A percentile compares a stretch with the other conserved stretches of the same genome.
Evolutionary conservation across 2,113 vertebrate genomes (phyloP).

Genomic region (Charadrius vociferus): DNA sequence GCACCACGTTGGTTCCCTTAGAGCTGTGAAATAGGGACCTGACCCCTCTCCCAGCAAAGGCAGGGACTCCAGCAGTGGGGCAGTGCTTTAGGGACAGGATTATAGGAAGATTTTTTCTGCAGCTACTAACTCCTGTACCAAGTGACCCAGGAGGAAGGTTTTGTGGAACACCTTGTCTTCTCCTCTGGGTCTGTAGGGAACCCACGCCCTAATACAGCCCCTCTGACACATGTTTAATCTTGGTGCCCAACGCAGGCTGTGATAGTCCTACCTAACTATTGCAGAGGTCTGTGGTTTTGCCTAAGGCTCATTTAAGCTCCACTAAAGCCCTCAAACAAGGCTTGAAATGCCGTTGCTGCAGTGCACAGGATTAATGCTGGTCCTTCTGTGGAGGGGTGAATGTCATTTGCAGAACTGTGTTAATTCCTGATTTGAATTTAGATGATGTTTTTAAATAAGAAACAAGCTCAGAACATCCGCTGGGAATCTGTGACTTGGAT

Average conservation of each 20-base stretch:
- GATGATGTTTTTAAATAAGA: conserved; percentile 56
- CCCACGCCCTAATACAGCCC: rapidly evolving
- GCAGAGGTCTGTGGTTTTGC: not conserved
- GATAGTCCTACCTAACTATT: not conserved
- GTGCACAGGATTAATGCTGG: conserved; percentile 18
- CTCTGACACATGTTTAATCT: not conserved
- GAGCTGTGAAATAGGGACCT: not conserved
- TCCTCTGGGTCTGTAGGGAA: not conserved
- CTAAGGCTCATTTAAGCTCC: not conserved
- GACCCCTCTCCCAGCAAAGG: not conserved
- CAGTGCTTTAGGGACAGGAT: not conserved
- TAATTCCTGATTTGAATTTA: conserved; percentile 66
- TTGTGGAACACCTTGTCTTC: not conserved
- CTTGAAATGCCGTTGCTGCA: not conserved
- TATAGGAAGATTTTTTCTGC: not conserved
- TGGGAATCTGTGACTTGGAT: conserved; percentile 47
- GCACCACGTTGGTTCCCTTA: rapidly evolving
- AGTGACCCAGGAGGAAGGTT: not conserved
- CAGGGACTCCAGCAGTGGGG: not conserved
- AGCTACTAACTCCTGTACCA: not conserved
- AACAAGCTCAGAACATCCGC: conserved; percentile 28
- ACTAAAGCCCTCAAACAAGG: conserved; percentile 6
- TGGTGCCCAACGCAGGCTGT: rapidly evolving
- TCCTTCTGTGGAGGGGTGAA: conserved; percentile 40
- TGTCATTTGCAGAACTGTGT: conserved; percentile 44